Evolutionary conservation across 2,888 invertebrate species (phyloP).

Genomic region (Yponomeuta sedellus): DNA sequence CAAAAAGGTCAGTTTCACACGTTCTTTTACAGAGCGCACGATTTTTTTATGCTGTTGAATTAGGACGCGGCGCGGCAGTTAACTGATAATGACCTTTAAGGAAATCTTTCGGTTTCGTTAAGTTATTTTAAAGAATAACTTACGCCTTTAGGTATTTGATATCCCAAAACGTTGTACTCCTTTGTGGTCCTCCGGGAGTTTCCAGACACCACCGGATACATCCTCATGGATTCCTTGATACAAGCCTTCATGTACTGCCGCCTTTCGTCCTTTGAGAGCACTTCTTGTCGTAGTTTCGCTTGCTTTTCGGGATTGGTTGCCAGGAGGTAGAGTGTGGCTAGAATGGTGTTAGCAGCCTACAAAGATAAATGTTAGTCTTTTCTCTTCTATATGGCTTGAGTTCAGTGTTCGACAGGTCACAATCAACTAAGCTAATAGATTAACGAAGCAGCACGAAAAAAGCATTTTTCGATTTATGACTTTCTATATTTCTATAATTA

Average conservation of each 20-base stretch:
- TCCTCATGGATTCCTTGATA: constrained; percentile 81
- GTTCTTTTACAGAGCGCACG: too few relatives aligned
- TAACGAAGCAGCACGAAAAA: neutral
- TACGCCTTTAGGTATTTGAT: constrained; percentile 78
- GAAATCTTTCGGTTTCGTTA: too few relatives aligned
- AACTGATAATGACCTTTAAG: too few relatives aligned
- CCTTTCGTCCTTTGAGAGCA: constrained; percentile 41
- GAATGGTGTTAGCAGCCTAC: constrained; percentile 75
- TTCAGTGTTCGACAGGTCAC: too few relatives aligned
- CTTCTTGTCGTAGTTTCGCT: constrained; percentile 76
- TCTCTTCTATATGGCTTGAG: too few relatives aligned
- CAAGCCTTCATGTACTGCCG: constrained; percentile 81
- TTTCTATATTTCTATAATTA: too few relatives aligned
- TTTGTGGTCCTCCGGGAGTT: constrained; percentile 69
- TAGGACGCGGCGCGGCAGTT: too few relatives aligned
- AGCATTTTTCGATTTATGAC: too few relatives aligned
- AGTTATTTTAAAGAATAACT: constrained; percentile 27
- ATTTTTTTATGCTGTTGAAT: too few relatives aligned
- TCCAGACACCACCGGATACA: constrained; percentile 78
- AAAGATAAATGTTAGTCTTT: constrained; percentile 19
- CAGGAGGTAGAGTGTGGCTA: constrained; percentile 76
- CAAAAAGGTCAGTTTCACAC: too few relatives aligned
- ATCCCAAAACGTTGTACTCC: constrained; percentile 79
- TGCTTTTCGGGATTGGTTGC: constrained; percentile 80
- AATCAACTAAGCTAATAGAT: too few relatives aligned